Evolutionary conservation across 1,140 invertebrate genomes (phyloP).

Genomic region (Teleopsis dalmanni): DNA sequence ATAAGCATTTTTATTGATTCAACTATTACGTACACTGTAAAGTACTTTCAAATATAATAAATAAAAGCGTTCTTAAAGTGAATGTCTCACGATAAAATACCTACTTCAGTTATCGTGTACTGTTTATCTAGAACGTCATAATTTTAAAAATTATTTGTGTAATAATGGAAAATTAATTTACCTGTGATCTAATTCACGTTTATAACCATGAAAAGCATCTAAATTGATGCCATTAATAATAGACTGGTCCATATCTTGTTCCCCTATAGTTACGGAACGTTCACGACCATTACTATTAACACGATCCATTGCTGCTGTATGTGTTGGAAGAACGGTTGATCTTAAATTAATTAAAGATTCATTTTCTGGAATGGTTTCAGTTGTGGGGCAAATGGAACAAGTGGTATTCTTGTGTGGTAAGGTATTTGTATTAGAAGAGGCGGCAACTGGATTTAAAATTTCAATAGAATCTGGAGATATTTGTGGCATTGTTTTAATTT

Average conservation of each 20-base stretch:
- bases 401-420: background rate
- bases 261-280: conserved; percentile 29
- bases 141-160: no score
- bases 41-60: no score
- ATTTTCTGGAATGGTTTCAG: background rate
- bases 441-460: conserved; percentile 46
- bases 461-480: conserved; percentile 43
- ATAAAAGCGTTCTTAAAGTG: no score
- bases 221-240: conserved; percentile 26
- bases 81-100: no score
- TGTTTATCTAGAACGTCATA: no score
- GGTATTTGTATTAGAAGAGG: conserved; percentile 49
- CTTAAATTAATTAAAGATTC: background rate
- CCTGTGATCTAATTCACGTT: conserved; percentile 38
- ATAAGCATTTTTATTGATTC: no score
- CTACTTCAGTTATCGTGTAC: no score
- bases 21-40: no score
- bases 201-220: conserved; percentile 27
- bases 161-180: conserved; percentile 20
- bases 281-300: conserved; percentile 10
- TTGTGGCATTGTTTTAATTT: conserved; percentile 28
- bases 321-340: background rate
- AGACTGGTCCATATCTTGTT: conserved; percentile 36
- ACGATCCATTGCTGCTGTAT: background rate
- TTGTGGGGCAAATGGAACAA: no score